phyloP scores from a whole-genome alignment of 2,113 vertebrate genomes.

The Irena cyanogastra region DNA sequence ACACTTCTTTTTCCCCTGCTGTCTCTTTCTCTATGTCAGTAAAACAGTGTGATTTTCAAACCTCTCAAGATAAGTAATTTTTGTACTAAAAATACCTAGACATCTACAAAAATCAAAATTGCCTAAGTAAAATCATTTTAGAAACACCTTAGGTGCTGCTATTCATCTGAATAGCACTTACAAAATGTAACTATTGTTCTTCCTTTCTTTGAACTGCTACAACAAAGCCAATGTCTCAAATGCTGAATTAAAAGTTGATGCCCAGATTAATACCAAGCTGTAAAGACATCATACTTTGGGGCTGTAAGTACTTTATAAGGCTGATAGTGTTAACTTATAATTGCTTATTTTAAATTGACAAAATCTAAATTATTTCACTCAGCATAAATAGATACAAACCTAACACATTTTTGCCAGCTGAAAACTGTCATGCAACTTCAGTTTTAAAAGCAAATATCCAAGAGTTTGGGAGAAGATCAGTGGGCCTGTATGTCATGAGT shows the following conservation, averaged over 20 bases:
- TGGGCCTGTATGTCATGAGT: not conserved
- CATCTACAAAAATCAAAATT: not conserved
- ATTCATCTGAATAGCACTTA: not conserved
- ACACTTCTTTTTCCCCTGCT: not conserved
- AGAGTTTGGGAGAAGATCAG: not conserved
- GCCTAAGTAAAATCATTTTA: not conserved
- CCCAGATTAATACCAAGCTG: not conserved
- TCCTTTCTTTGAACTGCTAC: not conserved
- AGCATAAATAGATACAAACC: not conserved
- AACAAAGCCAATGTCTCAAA: not conserved
- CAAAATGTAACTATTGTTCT: not conserved
- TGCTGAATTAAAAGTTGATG: not conserved
- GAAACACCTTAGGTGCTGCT: not conserved
- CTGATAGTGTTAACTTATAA: not conserved
- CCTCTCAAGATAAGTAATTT: not conserved
- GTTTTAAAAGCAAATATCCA: not conserved
- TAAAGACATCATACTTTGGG: not conserved
- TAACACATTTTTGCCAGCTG: not conserved
- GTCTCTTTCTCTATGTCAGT: not conserved
- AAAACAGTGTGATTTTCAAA: conserved; percentile 13
- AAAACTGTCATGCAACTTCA: not conserved
- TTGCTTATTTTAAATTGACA: not conserved
- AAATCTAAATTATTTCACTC: not conserved
- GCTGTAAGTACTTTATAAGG: not conserved
- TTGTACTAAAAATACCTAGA: not conserved